Conservation (phyloP, 1,140 invertebrate species). For the Drosophila pseudoananassae region DNA sequence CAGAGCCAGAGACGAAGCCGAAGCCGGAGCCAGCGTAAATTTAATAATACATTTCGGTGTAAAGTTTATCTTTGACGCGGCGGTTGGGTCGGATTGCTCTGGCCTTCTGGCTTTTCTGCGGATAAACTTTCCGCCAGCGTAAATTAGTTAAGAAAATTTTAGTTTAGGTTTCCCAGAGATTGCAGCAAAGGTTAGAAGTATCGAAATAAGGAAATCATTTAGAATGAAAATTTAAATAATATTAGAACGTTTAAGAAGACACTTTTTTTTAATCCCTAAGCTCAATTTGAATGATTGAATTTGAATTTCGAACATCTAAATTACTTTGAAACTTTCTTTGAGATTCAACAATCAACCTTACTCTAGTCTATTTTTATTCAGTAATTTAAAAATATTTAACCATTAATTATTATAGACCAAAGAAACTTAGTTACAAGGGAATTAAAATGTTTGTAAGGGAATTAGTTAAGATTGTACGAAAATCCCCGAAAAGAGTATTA, state of each 20-base stretch:
- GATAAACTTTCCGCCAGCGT: constrained; percentile 40
- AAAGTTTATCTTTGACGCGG: constrained; percentile 71
- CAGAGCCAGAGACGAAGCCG: constrained; percentile 2
- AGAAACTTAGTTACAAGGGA: neutral
- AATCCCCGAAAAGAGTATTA: constrained; percentile 40
- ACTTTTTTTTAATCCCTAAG: neutral
- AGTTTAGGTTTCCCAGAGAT: constrained; percentile 20
- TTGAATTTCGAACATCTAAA: neutral
- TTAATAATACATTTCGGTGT: constrained; percentile 73
- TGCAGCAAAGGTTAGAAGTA: constrained; percentile 18
- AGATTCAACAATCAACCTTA: neutral
- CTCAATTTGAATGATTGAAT: neutral
- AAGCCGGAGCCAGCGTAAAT: constrained; percentile 46
- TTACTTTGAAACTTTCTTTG: neutral
- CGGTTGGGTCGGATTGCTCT: constrained; percentile 26
- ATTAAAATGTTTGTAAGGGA: neutral
- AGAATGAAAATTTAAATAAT: neutral
- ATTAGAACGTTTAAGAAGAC: neutral
- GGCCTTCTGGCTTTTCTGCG: constrained; percentile 12
- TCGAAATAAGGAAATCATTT: constrained; percentile 2
- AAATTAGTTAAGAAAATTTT: constrained; percentile 47
- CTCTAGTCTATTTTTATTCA: neutral
- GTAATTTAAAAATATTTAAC: neutral
- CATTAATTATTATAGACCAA: neutral
- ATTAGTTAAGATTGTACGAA: neutral